phyloP scores from a whole-genome alignment of 2,888 invertebrate genomes.

The Ormyrus pomaceus region DNA sequence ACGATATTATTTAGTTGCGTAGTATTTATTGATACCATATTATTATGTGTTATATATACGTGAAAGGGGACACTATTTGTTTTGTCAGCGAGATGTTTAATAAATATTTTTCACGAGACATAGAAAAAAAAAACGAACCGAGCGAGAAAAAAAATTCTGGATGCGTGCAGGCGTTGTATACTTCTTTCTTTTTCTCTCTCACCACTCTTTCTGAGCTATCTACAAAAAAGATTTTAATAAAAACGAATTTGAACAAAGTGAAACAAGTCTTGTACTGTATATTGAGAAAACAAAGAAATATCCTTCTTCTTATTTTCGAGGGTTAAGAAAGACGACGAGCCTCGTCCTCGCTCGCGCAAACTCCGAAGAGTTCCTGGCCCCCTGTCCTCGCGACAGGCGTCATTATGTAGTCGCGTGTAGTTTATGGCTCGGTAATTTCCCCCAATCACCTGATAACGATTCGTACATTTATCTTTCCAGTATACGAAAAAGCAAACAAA shows the following conservation, averaged over 20 bases:
- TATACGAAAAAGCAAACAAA: slow-evolving; percentile 35
- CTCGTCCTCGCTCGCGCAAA: slow-evolving; percentile 67
- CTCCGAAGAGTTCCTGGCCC: slow-evolving; percentile 69
- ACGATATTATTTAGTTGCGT: slow-evolving; percentile 68
- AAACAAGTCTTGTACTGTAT: slow-evolving; percentile 27
- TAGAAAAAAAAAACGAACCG: slow-evolving; percentile 29
- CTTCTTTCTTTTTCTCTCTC: slow-evolving; percentile 45
- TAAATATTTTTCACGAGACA: slow-evolving; percentile 70
- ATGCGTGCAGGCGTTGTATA: slow-evolving; percentile 60
- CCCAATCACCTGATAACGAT: slow-evolving; percentile 55
- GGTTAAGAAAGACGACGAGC: slow-evolving; percentile 55
- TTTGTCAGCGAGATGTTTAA: slow-evolving; percentile 67
- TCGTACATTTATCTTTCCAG: slow-evolving; percentile 52
- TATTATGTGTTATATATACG: slow-evolving; percentile 60
- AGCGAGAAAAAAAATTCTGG: slow-evolving; percentile 53
- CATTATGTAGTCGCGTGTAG: slow-evolving; percentile 63
- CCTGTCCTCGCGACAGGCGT: slow-evolving; percentile 66
- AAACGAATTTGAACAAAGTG: slow-evolving; percentile 5
- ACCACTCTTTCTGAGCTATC: slow-evolving; percentile 36
- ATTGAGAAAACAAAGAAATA: background rate
- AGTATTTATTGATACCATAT: slow-evolving; percentile 72
- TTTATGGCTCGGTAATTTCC: slow-evolving; percentile 56
- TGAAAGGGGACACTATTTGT: slow-evolving; percentile 60
- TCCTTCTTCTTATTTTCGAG: slow-evolving; percentile 7
- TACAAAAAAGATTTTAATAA: slow-evolving; percentile 12